Evolutionary conservation across 2,797 vertebrate genomes (phyloP).

Genomic region (Petrocephalus schoutedeni): DNA sequence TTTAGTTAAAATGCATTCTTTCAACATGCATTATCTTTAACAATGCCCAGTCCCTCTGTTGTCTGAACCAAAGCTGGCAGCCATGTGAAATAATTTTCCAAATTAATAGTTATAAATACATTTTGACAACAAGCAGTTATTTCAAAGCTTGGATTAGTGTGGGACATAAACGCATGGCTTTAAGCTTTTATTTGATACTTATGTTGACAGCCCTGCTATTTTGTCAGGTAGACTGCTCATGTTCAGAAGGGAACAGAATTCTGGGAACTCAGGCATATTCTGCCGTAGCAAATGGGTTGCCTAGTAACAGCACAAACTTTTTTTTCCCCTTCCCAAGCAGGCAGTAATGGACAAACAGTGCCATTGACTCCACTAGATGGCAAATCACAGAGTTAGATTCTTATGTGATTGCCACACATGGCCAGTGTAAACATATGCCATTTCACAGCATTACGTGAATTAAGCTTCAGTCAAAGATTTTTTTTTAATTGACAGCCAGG

Average conservation of each 20-base stretch:
- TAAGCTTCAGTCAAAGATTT: not conserved
- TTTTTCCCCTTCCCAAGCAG: not conserved
- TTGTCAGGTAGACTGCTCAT: not conserved
- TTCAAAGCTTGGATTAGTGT: not conserved
- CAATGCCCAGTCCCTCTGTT: not conserved
- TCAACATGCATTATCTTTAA: not conserved
- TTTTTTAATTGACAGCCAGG: not conserved
- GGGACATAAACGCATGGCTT: not conserved
- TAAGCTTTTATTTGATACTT: not conserved
- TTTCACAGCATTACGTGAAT: slow-evolving; percentile 2
- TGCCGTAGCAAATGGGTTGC: slow-evolving; percentile 4
- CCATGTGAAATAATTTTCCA: slow-evolving; percentile 6
- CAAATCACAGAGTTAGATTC: not conserved
- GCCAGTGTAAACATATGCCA: not conserved
- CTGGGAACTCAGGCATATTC: slow-evolving; percentile 14
- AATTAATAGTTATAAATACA: not conserved
- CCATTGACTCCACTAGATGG: not conserved
- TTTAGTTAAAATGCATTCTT: not conserved
- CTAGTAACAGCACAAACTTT: slow-evolving; percentile 28
- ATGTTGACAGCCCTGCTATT: not conserved
- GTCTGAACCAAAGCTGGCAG: not conserved
- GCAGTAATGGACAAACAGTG: slow-evolving; percentile 3
- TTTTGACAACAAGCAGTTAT: not conserved
- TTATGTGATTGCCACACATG: not conserved
- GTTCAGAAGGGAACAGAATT: slow-evolving; percentile 14